These are phyloP conservation scores for Caradrina clavipalpis DNA, from an alignment of 2,888 invertebrate species.

Conservation along the genomic window DNA sequence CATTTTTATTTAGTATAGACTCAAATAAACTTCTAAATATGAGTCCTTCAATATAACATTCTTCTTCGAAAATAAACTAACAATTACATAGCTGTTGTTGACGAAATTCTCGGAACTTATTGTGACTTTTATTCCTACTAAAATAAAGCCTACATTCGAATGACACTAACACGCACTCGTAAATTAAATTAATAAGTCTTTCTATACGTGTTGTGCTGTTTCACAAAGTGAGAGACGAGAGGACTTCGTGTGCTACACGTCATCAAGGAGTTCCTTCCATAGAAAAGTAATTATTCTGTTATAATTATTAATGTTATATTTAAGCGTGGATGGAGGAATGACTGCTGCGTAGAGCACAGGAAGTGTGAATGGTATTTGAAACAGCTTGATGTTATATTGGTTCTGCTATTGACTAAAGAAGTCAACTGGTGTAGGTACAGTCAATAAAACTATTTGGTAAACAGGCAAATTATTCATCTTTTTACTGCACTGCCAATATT, in stretches of 20 bases:
- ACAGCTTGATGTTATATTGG: slow-evolving; percentile 41
- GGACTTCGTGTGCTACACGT: slow-evolving; percentile 87
- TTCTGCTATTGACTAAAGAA: slow-evolving; percentile 8
- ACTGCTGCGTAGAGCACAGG: slow-evolving; percentile 86
- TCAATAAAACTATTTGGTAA: no score
- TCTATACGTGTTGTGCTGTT: slow-evolving; percentile 9
- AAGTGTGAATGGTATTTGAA: slow-evolving; percentile 77
- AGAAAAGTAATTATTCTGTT: slow-evolving; percentile 75
- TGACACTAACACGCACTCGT: not conserved
- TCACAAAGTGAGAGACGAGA: slow-evolving; percentile 67
- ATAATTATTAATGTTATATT: slow-evolving; percentile 51
- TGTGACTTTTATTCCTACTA: not conserved
- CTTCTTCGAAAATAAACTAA: no score
- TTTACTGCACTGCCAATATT: no score
- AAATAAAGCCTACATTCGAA: not conserved
- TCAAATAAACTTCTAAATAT: no score
- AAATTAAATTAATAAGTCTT: not conserved
- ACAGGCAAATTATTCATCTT: no score
- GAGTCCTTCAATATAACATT: no score
- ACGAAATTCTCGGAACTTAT: not conserved
- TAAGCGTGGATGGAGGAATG: slow-evolving; percentile 84
- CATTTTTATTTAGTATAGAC: not conserved
- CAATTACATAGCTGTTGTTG: no score
- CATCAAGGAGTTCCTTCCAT: slow-evolving; percentile 82
- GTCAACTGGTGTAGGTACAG: not conserved